Evolutionary conservation across 2,113 vertebrate genomes (phyloP), one percentile per base, ranked within the genome.

Genomic region (Anser cygnoides): DNA sequence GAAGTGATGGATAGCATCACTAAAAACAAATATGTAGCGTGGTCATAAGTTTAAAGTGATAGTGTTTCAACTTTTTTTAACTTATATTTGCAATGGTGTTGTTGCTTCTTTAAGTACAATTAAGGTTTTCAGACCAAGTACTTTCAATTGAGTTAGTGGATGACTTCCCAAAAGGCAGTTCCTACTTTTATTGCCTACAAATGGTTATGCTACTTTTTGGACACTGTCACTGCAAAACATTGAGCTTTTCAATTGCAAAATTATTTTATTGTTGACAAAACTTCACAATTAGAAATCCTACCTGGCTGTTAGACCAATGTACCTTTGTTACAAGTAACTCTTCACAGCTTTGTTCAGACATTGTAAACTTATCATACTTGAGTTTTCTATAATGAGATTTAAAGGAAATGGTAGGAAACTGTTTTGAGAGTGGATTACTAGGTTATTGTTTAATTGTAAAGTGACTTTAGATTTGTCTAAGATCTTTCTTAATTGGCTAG

Each of bases 401-500:
- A 6, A 76, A 87, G 78, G 74, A 94, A 81, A 67, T 26, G 71
- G 28, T 82, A 87, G 44, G 28, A 81, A 92, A 88, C 78, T 94
- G 4, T 91, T 95, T 92, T 95, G 85, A 61, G 70, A 82, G 21
- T 76, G 22, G 4, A 71, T 91, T 89, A 23, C 57, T 89, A 20
- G 82, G 22, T 59, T 87, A 65, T 52, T 50, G 59, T 25, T 92
- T 84, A 78, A 55, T 87, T 95, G 50, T 81, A 76, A 91, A 93
- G 80, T 87, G 3, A 58, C 11, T 88, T 66, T 63, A 46, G 35
- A 41, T 87, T 92, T 88, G 73, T 87, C 58, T 61, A 86, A 68
- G 43, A 35, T 57, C 73, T 90, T 97, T 87, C 83, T 90, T 88
- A 96, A 80, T 95, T 61, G 9, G 52, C 17, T 52, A 46, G 17